These are phyloP conservation scores for Tachysurus vachellii DNA, from an alignment of 2,113 vertebrate genomes.

Conservation along the genomic window DNA sequence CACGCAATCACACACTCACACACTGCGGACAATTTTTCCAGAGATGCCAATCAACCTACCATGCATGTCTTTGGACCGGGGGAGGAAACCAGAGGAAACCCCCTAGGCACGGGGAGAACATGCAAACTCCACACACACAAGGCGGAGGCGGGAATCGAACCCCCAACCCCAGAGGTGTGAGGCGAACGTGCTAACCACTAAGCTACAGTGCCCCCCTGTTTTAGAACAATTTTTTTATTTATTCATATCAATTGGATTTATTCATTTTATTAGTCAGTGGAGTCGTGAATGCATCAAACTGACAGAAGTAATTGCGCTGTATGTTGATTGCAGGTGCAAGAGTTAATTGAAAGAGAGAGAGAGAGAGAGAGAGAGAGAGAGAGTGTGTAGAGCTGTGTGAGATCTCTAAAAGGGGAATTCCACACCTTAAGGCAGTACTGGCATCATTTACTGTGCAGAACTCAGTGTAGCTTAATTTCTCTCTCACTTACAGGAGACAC, in stretches of 20 bases:
- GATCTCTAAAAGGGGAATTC: constrained; percentile 83
- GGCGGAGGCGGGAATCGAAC: too few species aligned
- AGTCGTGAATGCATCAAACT: constrained; percentile 16
- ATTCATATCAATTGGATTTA: neutral
- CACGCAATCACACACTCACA: too few species aligned
- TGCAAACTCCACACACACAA: too few species aligned
- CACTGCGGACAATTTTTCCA: too few species aligned
- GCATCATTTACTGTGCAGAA: constrained; percentile 73
- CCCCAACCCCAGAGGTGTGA: too few species aligned
- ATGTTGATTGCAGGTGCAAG: constrained; percentile 61
- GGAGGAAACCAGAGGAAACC: too few species aligned
- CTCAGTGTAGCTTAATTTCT: constrained; percentile 38
- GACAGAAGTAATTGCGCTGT: constrained; percentile 33
- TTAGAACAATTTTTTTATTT: too few species aligned
- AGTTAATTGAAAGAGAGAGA: constrained; percentile 66
- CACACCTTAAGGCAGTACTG: constrained; percentile 74
- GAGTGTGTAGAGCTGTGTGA: constrained; percentile 54
- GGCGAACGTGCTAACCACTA: too few species aligned
- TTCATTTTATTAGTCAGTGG: neutral
- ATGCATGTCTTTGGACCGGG: too few species aligned
- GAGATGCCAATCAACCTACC: too few species aligned
- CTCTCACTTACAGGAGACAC: constrained; percentile 36
- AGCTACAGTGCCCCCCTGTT: too few species aligned
- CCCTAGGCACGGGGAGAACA: too few species aligned
- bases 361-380: neutral